Conservation (phyloP, 2,797 vertebrate genomes). For the Ptychobarbus kaznakovi region DNA sequence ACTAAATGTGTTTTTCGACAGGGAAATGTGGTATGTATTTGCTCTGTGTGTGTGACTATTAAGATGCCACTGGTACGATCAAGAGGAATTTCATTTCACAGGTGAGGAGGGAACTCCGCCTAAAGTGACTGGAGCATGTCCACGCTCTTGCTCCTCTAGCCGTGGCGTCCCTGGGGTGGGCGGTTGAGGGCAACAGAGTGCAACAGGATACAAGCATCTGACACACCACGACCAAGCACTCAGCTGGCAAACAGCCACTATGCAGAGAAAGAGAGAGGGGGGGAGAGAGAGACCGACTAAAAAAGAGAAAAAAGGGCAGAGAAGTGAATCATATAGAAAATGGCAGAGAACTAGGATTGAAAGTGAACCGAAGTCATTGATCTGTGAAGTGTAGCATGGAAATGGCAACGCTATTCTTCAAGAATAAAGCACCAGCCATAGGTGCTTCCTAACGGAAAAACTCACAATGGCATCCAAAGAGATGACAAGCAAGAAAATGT, state of each 20-base stretch:
- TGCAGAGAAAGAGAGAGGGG: conserved; percentile 21
- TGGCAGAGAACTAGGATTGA: conserved; percentile 14
- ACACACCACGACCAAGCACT: conserved; percentile 27
- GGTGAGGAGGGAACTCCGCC: conserved; percentile 27
- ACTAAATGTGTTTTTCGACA: conserved; percentile 28
- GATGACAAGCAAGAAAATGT: conserved; percentile 9
- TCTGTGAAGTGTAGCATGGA: conserved; percentile 36
- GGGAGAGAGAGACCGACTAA: background rate
- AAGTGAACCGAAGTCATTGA: conserved; percentile 32
- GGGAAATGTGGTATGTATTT: conserved; percentile 1
- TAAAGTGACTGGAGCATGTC: conserved; percentile 28
- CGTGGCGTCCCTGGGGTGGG: background rate
- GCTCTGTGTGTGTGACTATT: background rate
- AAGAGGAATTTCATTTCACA: conserved; percentile 29
- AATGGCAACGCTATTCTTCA: conserved; percentile 16
- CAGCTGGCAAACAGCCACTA: conserved; percentile 39
- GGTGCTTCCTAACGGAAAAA: conserved; percentile 14
- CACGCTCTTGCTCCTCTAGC: background rate
- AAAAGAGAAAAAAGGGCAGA: background rate
- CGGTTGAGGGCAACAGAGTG: conserved; percentile 39
- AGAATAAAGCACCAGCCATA: background rate
- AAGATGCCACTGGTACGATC: conserved; percentile 23
- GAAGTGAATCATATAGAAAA: conserved; percentile 26
- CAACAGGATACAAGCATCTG: conserved; percentile 45
- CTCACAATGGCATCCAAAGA: conserved; percentile 14